Evolutionary conservation across 2,797 vertebrate genomes (phyloP), one percentile per base, ranked within the genome.

Genomic region (Harpagifer antarcticus): DNA sequence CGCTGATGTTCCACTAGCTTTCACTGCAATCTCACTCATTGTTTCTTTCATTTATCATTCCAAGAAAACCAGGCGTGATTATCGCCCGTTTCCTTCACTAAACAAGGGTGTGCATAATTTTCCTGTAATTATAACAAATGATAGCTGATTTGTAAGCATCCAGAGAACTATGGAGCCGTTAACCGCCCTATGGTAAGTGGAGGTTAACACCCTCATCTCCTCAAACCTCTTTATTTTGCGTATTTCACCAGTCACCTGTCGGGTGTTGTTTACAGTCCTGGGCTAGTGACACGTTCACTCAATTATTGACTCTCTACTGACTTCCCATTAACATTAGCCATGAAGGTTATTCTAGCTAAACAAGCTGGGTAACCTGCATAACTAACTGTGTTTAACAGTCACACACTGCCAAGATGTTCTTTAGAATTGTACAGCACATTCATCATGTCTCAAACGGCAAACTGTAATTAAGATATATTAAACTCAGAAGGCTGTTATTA

Each of bases 381-480:
- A 73, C 61, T 17, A 47, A 48, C 43, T 15, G 12, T 10, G 43
- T 9, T 63, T 27, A 49, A 50, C n/a, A 44, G 15, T 37, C 70
- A 33, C 20, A 55, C 37, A 56, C 27, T 7, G 31, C 65, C 53
- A 70, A 73, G 19, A 47, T 7, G 7, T 43, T 57, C 47, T 17
- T 68, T 33, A 44, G 33, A 43, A 54, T 72, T 40, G 5, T 4
- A 47, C n/a, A 1, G 1, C 5, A 16, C 3, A 31, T 27, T 6
- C 9, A 5, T 31, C 27, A 0, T 17, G 1, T 13, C 1, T 69
- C 44, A 40, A 47, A 19, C n/a, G 23, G 14, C 48, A 57, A 58
- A 47, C 50, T 37, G 53, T 64, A 74, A 64, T 71, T 70, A 71
- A 8, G 33, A 33, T 23, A 31, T 3, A 63, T 76, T 54, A 63